A percentile compares a stretch with the other conserved stretches of the same genome.
Conservation (phyloP, 2,888 invertebrate genomes). For the Drosophila mayaguana region DNA sequence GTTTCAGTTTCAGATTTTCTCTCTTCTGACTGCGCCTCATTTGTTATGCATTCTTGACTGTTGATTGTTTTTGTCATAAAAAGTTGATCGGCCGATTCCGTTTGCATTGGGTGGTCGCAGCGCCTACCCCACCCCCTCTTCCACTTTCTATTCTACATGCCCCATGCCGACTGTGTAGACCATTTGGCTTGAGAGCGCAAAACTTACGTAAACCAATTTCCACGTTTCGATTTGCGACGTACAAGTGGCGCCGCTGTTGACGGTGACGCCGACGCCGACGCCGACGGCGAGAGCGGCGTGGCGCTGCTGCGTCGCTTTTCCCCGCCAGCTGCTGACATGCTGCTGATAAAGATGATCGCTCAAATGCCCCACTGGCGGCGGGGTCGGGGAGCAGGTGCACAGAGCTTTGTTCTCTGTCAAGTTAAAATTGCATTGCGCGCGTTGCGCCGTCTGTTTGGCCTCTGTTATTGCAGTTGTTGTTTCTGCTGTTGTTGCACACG, state of each 20-base stretch:
- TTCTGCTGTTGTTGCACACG: slow-evolving; percentile 26
- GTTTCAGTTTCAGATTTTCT: slow-evolving; percentile 25
- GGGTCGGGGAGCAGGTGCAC: slow-evolving; percentile 7
- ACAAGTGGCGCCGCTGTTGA: slow-evolving; percentile 51
- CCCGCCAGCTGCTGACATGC: slow-evolving; percentile 59
- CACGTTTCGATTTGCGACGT: slow-evolving; percentile 80
- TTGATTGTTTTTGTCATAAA: slow-evolving; percentile 55
- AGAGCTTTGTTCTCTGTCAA: slow-evolving; percentile 45
- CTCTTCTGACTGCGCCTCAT: slow-evolving; percentile 37
- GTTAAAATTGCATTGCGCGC: slow-evolving; percentile 63
- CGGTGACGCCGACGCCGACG: slow-evolving; percentile 26
- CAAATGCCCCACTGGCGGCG: neutral
- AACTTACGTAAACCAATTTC: slow-evolving; percentile 85
- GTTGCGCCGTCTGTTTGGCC: slow-evolving; percentile 31
- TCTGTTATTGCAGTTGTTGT: slow-evolving; percentile 17
- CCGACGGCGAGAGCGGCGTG: slow-evolving; percentile 27
- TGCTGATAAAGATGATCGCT: slow-evolving; percentile 30
- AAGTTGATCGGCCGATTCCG: slow-evolving; percentile 60
- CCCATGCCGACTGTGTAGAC: slow-evolving; percentile 19
- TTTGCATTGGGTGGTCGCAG: slow-evolving; percentile 13
- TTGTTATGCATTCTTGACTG: slow-evolving; percentile 60
- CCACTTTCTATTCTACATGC: neutral
- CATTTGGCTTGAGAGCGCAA: slow-evolving; percentile 35
- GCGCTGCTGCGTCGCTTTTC: slow-evolving; percentile 60
- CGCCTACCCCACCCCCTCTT: neutral